phyloP scores from a whole-genome alignment of 2,797 vertebrate genomes.

The Apogon talboti region DNA sequence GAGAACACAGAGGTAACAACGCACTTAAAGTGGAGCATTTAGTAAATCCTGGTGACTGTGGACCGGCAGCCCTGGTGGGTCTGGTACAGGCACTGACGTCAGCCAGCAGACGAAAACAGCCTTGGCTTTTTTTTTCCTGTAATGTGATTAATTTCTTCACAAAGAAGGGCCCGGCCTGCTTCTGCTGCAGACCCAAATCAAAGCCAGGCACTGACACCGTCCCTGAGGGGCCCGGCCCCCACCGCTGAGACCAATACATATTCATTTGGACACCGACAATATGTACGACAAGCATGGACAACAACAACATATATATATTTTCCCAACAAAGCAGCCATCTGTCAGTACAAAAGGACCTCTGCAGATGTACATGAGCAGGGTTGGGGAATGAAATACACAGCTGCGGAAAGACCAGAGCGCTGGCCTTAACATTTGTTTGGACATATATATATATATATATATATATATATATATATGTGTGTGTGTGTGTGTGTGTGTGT shows the following conservation, averaged over 20 bases:
- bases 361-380: slow-evolving; percentile 26
- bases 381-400: slow-evolving; percentile 41
- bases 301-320: slow-evolving; percentile 13
- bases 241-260: slow-evolving; percentile 57
- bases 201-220: slow-evolving; percentile 46
- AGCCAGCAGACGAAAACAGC: slow-evolving; percentile 50
- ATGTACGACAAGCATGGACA: slow-evolving; percentile 49
- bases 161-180: slow-evolving; percentile 47
- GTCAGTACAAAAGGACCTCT: slow-evolving; percentile 48
- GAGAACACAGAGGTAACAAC: slow-evolving; percentile 12
- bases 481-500: no score
- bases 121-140: slow-evolving; percentile 10
- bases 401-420: no score
- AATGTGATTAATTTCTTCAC: slow-evolving; percentile 77
- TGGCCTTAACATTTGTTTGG: no score
- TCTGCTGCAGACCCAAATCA: slow-evolving; percentile 47
- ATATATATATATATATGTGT: no score
- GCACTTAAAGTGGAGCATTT: slow-evolving; percentile 8
- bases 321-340: slow-evolving; percentile 55
- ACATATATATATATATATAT: no score
- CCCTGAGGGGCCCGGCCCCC: slow-evolving; percentile 34
- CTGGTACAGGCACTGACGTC: slow-evolving; percentile 56
- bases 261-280: slow-evolving; percentile 57
- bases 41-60: slow-evolving; percentile 42
- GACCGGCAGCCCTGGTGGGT: slow-evolving; percentile 45